These are phyloP conservation scores for Trichogramma evanescens DNA, from an alignment of 2,888 invertebrate species.

Conservation along the genomic window DNA sequence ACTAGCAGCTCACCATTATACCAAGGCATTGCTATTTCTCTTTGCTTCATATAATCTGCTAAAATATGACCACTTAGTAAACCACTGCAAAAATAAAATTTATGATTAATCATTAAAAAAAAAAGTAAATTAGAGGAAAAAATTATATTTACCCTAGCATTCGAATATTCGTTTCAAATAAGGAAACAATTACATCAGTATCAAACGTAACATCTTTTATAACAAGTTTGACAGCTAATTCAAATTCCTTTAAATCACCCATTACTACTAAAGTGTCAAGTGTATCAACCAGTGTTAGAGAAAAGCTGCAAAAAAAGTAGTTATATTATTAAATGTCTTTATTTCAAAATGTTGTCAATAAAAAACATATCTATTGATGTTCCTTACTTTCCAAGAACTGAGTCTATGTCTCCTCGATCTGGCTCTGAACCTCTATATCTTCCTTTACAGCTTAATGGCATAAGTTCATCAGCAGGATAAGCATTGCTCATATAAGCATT, in stretches of 20 bases:
- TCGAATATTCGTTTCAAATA: slow-evolving; percentile 97
- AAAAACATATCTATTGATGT: slow-evolving; percentile 1
- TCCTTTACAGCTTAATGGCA: slow-evolving; percentile 93
- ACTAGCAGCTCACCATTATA: slow-evolving; percentile 79
- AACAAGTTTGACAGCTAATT: slow-evolving; percentile 78
- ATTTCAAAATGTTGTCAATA: background rate
- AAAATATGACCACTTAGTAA: slow-evolving; percentile 87
- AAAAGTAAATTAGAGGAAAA: background rate
- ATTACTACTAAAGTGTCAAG: slow-evolving; percentile 87
- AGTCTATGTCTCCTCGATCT: slow-evolving; percentile 92
- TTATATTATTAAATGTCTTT: background rate
- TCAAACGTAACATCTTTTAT: slow-evolving; percentile 86
- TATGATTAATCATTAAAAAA: slow-evolving; percentile 1
- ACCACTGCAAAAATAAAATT: slow-evolving; percentile 56
- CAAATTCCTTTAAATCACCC: slow-evolving; percentile 92
- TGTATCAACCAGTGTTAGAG: slow-evolving; percentile 89
- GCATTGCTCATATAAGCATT: slow-evolving; percentile 93
- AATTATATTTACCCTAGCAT: slow-evolving; percentile 74
- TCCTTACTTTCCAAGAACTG: slow-evolving; percentile 90
- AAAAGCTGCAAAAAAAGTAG: slow-evolving; percentile 67
- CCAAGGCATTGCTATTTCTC: slow-evolving; percentile 70
- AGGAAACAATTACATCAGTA: slow-evolving; percentile 89
- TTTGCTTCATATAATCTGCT: slow-evolving; percentile 71
- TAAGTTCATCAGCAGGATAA: slow-evolving; percentile 95
- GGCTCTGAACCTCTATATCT: slow-evolving; percentile 84